Base-by-base conservation (phyloP, 2,797 vertebrate species). In the Benthosema pterotum region DNA sequence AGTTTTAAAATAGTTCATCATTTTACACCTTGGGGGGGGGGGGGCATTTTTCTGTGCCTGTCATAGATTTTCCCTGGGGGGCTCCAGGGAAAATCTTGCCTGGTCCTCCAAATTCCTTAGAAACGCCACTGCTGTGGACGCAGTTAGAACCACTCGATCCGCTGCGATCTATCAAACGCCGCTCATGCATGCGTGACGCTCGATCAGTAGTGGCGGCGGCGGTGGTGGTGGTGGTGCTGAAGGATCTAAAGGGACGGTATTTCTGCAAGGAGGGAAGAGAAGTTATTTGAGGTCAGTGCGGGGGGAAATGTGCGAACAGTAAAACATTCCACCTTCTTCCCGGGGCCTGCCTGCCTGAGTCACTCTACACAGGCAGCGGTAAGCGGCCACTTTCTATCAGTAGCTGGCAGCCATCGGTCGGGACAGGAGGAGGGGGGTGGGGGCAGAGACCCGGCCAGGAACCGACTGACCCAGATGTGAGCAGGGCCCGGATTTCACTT, bases 191-290 rank as follows among this genome's bases (percentile, higher is more conserved):
- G n/a, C n/a, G n/a, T n/a, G n/a, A n/a, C n/a, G n/a, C n/a, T n/a
- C n/a, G n/a, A n/a, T n/a, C n/a, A n/a, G n/a, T n/a, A n/a, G n/a
- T n/a, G n/a, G n/a, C n/a, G n/a, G n/a, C n/a, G n/a, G n/a, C n/a
- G n/a, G n/a, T n/a, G n/a, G n/a, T 5, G 22, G 22, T 25, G 73
- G 75, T 65, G 81, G 83, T 79, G 80, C 86, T 72, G 61, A 80
- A 88, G 86, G 85, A 89, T 85, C 85, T 78, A 79, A 87, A 86
- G 84, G 80, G 82, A 77, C 77, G 48, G 65, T 60, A 77, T 90
- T 86, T 84, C 48, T 80, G 79, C 83, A 82, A 80, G 85, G 85
- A 86, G 87, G 72, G 75, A 84, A 74, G 73, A 74, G 65, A 66
- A 83, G 72, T 79, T 54, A 65, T 71, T 70, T 61, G 69, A 87